phyloP scores from a whole-genome alignment of 2,797 vertebrate species.

The Nothura maculosa region DNA sequence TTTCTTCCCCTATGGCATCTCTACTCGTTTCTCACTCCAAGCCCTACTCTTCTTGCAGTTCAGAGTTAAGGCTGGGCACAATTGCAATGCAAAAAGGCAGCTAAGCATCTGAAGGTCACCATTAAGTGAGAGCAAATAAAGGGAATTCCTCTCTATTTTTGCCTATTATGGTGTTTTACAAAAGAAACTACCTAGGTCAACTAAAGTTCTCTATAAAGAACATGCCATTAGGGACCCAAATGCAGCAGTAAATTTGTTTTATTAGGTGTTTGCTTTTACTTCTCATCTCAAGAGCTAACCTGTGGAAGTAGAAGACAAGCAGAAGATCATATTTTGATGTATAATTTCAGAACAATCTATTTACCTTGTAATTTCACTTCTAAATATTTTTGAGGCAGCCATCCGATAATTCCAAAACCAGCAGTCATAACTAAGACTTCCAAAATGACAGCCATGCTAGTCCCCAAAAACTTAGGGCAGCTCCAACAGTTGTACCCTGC shows the following conservation, averaged over 20 bases:
- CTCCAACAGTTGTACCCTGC: neutral
- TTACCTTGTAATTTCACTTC: neutral
- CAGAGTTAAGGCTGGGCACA: neutral
- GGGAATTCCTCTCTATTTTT: neutral
- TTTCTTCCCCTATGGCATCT: neutral
- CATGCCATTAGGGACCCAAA: neutral
- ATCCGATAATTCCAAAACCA: neutral
- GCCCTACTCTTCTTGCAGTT: neutral
- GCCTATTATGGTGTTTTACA: neutral
- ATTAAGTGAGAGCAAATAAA: neutral
- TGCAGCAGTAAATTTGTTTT: neutral
- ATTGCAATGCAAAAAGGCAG: neutral
- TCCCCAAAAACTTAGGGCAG: neutral
- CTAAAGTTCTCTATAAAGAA: neutral
- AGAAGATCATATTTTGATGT: neutral
- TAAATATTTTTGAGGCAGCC: neutral
- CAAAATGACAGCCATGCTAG: neutral
- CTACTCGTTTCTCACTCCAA: rapidly evolving
- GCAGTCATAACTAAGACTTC: neutral
- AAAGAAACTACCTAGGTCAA: neutral
- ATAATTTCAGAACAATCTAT: neutral
- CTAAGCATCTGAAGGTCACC: neutral
- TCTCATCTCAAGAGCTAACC: neutral
- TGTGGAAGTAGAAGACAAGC: neutral
- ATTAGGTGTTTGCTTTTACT: neutral